A percentile compares a stretch with the other conserved stretches of the same genome.
These are phyloP conservation scores for Nesoenas mayeri DNA, from an alignment of 2,113 vertebrate species.

Conservation along the genomic window DNA sequence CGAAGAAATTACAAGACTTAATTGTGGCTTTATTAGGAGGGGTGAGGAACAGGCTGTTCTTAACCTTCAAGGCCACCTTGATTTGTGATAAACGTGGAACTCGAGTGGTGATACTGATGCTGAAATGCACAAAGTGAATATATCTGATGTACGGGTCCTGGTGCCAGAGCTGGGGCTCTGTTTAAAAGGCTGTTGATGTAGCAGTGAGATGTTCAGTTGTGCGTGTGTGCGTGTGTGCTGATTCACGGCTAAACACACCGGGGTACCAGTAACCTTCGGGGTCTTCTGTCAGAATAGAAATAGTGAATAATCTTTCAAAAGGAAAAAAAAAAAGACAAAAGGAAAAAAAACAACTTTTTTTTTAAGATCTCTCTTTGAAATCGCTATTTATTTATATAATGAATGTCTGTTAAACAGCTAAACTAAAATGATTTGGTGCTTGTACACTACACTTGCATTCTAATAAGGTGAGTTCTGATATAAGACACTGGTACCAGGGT, in stretches of 20 bases:
- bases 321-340: not conserved
- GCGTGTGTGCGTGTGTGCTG: slow-evolving; percentile 14
- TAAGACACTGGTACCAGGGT: slow-evolving; percentile 59
- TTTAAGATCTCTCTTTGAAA: not conserved
- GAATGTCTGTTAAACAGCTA: not conserved
- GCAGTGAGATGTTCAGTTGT: not conserved
- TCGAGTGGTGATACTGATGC: slow-evolving; percentile 18
- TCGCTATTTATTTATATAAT: slow-evolving; percentile 25
- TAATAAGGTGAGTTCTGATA: slow-evolving; percentile 74
- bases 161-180: slow-evolving; percentile 27
- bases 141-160: not conserved
- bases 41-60: slow-evolving; percentile 12
- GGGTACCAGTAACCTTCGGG: not conserved
- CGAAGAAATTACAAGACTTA: slow-evolving; percentile 45
- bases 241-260: slow-evolving; percentile 8
- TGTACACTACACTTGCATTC: slow-evolving; percentile 72
- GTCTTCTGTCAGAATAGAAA: slow-evolving; percentile 59
- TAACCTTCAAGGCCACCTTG: not conserved
- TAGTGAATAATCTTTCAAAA: slow-evolving; percentile 53
- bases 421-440: slow-evolving; percentile 49
- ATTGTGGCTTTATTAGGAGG: slow-evolving; percentile 38
- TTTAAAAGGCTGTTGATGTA: slow-evolving; percentile 51
- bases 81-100: slow-evolving; percentile 20
- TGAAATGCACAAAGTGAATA: slow-evolving; percentile 5
- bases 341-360: not conserved